Base-by-base conservation (phyloP, 2,888 invertebrate species). In the Polydesmus complanatus region DNA sequence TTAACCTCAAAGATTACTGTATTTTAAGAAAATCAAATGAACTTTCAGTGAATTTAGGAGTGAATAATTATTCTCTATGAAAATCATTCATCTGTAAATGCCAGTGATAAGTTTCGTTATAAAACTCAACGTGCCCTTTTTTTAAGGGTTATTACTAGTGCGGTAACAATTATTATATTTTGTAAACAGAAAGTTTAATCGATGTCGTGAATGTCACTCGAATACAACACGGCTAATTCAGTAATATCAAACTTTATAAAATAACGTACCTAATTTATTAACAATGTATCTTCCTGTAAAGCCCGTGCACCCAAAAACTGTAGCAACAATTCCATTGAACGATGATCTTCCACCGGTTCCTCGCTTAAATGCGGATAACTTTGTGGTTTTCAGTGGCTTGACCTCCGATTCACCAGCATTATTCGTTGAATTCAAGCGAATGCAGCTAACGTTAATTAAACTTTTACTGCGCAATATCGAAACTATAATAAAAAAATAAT, bases 291-390 rank as follows among this genome's bases (percentile, higher is more conserved):
- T 79, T 0, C 97, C 98, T 0, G 96, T 75, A 70, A 91, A 92
- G 1, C 97, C 97, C 47, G 85, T 84, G 61, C 83, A 83, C 58
- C 97, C 97, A 73, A 97, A 96, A 1, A 98, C 88, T n/a, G 98
- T 98, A n/a, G 91, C 93, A 1, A 97, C 93, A 60, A 89, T 80
- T 0, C 98, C 98, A 76, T 88, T 97, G 74, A 97, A 98, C 70
- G 95, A 96, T 67, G 88, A 87, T 47, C 98, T 83, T 21, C 96
- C 97, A 23, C 78, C 79, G 48, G 72, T 70, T 8, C 79, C 79
- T 49, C 61, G 48, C 56, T 63, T 63, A 0, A 63, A 50, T 19
- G 59, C 48, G 8, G 56, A 26, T 27, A 63, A 22, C 19, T 56
- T 25, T 2, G 59, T 62, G 2, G 50, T 56, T n/a, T 14, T 21